Percentiles rank a stretch among this genome's conserved stretches.
Conservation (phyloP, 2,113 vertebrate species). For the Charina bottae region DNA sequence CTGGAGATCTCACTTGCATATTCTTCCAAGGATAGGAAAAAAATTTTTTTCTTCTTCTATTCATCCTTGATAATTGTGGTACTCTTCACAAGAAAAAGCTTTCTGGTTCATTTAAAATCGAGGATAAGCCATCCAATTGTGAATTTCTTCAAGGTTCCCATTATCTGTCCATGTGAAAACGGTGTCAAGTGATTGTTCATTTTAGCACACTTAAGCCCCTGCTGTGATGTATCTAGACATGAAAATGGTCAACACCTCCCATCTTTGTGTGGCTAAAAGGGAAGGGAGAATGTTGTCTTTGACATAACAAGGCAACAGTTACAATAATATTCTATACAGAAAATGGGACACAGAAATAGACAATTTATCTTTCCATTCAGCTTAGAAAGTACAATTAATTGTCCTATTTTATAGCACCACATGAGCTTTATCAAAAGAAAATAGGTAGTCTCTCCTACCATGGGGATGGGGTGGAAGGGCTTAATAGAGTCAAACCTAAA, state of each 20-base stretch:
- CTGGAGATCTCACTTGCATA: constrained; percentile 2
- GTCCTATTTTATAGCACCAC: neutral
- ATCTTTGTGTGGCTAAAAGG: neutral
- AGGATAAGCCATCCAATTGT: constrained; percentile 19
- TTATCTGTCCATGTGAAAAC: neutral
- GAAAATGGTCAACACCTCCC: neutral
- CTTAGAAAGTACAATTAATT: neutral
- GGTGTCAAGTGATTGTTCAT: neutral
- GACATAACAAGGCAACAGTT: constrained; percentile 7
- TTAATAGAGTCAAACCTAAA: neutral
- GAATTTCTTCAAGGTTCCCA: neutral
- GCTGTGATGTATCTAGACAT: neutral
- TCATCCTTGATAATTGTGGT: neutral
- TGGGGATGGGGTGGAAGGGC: no score
- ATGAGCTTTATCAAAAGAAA: neutral
- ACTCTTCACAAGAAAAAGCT: neutral
- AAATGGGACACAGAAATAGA: neutral
- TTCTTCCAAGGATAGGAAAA: neutral
- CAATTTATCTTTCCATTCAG: neutral
- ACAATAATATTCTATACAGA: neutral
- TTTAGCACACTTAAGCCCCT: neutral
- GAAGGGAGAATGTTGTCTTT: neutral
- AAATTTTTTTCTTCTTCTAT: neutral
- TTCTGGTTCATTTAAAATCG: constrained; percentile 10
- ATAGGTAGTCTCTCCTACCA: neutral